Evolutionary conservation across 2,888 invertebrate species (phyloP), one percentile per base, ranked within the genome.

Genomic region (Pocota personata): DNA sequence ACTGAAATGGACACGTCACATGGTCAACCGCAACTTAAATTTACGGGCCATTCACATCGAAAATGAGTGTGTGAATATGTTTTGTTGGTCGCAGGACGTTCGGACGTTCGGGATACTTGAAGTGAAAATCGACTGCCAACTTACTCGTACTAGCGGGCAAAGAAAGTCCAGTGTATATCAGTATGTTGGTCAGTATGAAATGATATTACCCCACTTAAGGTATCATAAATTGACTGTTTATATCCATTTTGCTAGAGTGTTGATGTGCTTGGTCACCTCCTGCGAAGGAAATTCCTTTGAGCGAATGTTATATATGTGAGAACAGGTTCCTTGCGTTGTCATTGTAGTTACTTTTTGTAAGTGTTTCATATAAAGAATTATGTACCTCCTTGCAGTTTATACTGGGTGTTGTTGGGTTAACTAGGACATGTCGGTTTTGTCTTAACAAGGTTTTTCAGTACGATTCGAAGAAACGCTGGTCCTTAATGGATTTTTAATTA

Each of bases 161-260:
- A 50, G 55, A 40, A 37, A 46, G 19, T 52, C 12, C 35, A 8
- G 19, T 14, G 8, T 27, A 72, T 14, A 4, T 14, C n/a, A n/a
- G 21, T 32, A 16, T 21, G 10, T 12, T 71, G 19, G 19, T 12
- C 19, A n/a, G 48, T 62, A 55, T 40, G 55, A 40, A 48, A 52
- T 64, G 80, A 80, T 69, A 79, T 73, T 79, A 60, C 58, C 35
- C 73, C 73, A 84, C 69, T 84, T 80, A 84, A 80, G 84, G 58
- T 58, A 84, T 76, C 84, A 84, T 84, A 84, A 84, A 84, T 84
- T 71, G 84, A 76, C 75, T 64, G 80, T 84, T 84, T 80, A 76
- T 84, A 80, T 76, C 84, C 64, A 75, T 69, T 73, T 75, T 32
- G 64, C 32, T 21, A 57, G n/a, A n/a, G 73, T 48, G 73, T 69